Percentiles rank a stretch among this genome's conserved stretches.
phyloP scores from a whole-genome alignment of 2,113 vertebrate species.

The Merops nubicus region DNA sequence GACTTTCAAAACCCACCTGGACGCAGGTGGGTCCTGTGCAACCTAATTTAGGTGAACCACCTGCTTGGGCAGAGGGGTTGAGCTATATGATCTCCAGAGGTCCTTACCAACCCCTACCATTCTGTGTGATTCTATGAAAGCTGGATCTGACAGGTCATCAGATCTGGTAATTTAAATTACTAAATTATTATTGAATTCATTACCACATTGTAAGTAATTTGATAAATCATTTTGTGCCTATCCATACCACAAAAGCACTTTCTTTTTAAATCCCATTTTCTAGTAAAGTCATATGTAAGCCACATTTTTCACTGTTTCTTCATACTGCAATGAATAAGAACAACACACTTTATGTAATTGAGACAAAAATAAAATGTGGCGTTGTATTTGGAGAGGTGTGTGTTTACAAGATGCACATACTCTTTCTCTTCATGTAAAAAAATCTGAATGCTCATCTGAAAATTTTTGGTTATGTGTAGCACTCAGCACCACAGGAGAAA shows the following conservation, averaged over 20 bases:
- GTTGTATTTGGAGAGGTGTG: neutral
- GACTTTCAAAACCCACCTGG: neutral
- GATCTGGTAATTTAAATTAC: neutral
- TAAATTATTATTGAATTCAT: too few species aligned
- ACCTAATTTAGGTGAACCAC: neutral
- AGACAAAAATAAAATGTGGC: neutral
- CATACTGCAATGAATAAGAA: neutral
- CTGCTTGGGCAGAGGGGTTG: neutral
- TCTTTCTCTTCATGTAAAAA: neutral
- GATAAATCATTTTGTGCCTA: neutral
- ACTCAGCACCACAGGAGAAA: accelerated
- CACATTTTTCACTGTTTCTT: neutral
- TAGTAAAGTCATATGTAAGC: neutral
- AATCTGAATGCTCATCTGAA: neutral
- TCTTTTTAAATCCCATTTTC: neutral
- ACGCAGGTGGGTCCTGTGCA: neutral
- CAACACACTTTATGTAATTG: neutral
- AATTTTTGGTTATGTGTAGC: neutral
- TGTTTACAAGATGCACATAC: neutral
- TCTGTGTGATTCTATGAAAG: neutral
- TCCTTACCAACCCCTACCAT: neutral
- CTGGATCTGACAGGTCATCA: neutral
- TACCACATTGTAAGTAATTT: neutral
- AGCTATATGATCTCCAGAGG: neutral
- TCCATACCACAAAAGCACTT: neutral